Conservation (phyloP, 1,140 invertebrate genomes). For the Sycobia sp. region DNA sequence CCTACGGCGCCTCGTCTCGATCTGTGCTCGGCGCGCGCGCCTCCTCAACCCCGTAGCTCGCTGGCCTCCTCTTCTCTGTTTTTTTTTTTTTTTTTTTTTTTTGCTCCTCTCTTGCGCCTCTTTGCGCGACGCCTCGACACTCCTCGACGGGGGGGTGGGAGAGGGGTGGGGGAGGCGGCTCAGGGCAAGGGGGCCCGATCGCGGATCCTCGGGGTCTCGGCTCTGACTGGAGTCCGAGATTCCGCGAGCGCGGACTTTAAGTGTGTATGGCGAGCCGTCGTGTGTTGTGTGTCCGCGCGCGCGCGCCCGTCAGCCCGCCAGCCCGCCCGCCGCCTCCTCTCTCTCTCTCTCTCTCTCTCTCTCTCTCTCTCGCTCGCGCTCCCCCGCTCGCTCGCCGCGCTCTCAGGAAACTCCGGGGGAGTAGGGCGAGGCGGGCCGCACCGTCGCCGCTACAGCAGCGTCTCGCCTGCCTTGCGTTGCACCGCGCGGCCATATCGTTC, state of each 20-base stretch:
- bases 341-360: too few relatives aligned
- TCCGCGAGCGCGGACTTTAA: conserved; percentile 27
- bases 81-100: background rate
- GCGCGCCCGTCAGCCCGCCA: background rate
- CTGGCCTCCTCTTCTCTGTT: background rate
- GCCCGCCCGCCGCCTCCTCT: conserved; percentile 2
- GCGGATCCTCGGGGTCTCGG: conserved; percentile 15
- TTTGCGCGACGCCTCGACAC: background rate
- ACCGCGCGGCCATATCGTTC: background rate
- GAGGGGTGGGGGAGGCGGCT: background rate
- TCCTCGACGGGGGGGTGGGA: too few relatives aligned
- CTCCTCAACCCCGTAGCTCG: background rate
- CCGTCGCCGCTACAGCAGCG: background rate
- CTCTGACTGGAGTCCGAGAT: conserved; percentile 32
- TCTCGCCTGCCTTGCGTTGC: background rate
- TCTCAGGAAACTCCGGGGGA: too few relatives aligned
- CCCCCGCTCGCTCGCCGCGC: background rate
- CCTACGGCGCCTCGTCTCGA: too few relatives aligned
- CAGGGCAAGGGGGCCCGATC: conserved; percentile 19
- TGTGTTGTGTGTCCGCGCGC: conserved; percentile 2
- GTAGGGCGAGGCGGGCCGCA: conserved; percentile 2
- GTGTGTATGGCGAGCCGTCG: background rate
- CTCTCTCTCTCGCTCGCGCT: too few relatives aligned
- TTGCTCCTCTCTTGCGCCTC: background rate
- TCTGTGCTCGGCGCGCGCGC: background rate